Evolutionary conservation across 2,797 vertebrate species (phyloP).

Genomic region (Alca torda): DNA sequence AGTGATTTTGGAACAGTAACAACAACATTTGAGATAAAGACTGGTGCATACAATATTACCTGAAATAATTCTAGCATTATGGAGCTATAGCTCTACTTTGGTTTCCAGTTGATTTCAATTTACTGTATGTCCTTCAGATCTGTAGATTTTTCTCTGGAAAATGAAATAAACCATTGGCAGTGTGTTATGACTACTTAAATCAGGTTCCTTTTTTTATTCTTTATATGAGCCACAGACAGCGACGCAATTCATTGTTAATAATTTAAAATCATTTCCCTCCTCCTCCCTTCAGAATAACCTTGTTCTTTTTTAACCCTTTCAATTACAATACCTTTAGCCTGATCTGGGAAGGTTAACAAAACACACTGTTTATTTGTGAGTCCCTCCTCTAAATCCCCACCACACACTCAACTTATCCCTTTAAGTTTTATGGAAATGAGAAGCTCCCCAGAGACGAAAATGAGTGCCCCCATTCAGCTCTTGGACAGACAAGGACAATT

Average conservation of each 20-base stretch:
- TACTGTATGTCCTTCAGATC: neutral
- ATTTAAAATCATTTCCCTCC: neutral
- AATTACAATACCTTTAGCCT: neutral
- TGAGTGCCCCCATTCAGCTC: neutral
- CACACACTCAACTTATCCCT: neutral
- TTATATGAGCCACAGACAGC: neutral
- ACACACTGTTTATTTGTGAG: neutral
- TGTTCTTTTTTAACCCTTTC: constrained; percentile 13
- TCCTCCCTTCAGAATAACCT: neutral
- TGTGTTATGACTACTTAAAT: neutral
- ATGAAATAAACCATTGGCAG: neutral
- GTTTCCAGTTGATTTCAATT: neutral
- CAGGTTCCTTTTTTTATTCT: neutral
- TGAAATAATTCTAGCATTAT: neutral
- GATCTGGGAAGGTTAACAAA: neutral
- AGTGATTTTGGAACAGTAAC: neutral
- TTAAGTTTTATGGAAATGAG: neutral
- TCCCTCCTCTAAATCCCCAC: neutral
- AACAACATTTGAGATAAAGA: neutral
- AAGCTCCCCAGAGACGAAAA: neutral
- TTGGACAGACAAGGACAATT: neutral
- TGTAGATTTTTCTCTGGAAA: neutral
- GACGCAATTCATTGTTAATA: neutral
- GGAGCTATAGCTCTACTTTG: neutral
- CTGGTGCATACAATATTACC: neutral